Percentiles rank a stretch among this genome's conserved stretches.
phyloP scores from a whole-genome alignment of 2,888 invertebrate species.

The Lasioglossum vierecki region DNA sequence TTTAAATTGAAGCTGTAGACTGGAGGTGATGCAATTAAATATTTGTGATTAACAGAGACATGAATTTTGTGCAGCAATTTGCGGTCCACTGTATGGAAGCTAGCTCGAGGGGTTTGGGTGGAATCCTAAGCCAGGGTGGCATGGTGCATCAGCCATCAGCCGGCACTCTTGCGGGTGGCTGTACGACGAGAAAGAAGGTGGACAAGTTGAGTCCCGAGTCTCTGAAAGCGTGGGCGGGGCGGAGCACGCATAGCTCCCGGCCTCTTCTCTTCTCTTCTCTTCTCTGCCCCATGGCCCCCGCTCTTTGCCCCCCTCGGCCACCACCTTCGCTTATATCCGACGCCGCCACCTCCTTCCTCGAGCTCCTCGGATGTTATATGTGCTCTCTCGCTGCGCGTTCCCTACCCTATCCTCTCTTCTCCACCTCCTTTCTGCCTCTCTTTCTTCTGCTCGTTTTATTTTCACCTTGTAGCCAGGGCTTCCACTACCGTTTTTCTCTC shows the following conservation, averaged over 20 bases:
- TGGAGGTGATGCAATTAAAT: too few species aligned
- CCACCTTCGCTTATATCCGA: conserved; percentile 41
- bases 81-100: background rate
- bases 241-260: conserved; percentile 83
- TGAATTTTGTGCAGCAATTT: background rate
- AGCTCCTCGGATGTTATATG: conserved; percentile 55
- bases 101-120: background rate
- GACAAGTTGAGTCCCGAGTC: conserved; percentile 83
- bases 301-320: conserved; percentile 48
- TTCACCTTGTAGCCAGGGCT: conserved; percentile 73
- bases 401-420: conserved; percentile 34
- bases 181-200: conserved; percentile 81
- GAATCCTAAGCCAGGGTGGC: conserved; percentile 55
- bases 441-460: conserved; percentile 72
- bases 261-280: conserved; percentile 75
- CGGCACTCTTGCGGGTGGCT: conserved; percentile 79
- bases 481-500: conserved; percentile 75
- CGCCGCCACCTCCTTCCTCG: conserved; percentile 56
- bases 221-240: conserved; percentile 84
- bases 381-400: conserved; percentile 46
- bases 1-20: too few species aligned
- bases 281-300: conserved; percentile 53
- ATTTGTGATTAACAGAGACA: background rate
- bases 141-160: conserved; percentile 32
- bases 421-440: conserved; percentile 31